phyloP scores from a whole-genome alignment of 2,797 vertebrate species.

The Oreochromis mossambicus region DNA sequence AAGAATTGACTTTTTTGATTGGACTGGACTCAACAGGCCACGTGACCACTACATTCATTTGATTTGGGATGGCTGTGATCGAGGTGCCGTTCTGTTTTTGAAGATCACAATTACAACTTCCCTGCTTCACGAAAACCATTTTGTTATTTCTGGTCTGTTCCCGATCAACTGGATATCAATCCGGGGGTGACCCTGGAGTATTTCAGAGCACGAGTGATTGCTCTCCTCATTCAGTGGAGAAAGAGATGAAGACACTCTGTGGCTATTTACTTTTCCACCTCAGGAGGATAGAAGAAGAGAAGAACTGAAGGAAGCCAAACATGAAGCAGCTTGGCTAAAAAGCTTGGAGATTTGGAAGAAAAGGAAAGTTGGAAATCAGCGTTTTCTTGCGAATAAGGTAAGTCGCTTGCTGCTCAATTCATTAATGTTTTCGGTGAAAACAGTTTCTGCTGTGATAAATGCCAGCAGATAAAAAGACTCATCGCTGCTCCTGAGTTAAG shows the following conservation, averaged over 20 bases:
- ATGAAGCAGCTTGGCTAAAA: constrained; percentile 65
- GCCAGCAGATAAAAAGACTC: neutral
- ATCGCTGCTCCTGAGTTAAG: neutral
- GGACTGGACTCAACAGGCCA: constrained; percentile 22
- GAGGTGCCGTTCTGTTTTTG: constrained; percentile 3
- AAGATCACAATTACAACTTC: constrained; percentile 18
- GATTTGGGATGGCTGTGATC: constrained; percentile 17
- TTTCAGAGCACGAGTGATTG: constrained; percentile 7
- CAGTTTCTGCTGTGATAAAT: neutral
- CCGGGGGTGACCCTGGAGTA: constrained; percentile 1
- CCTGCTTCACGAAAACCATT: neutral
- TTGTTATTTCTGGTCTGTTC: constrained; percentile 11
- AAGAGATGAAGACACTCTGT: constrained; percentile 53
- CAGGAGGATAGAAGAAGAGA: constrained; percentile 46
- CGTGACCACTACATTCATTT: constrained; percentile 2
- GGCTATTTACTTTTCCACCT: constrained; percentile 47
- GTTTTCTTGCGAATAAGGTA: constrained; percentile 40
- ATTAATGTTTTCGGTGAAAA: neutral
- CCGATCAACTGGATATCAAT: constrained; percentile 25
- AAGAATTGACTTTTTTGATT: constrained; percentile 36
- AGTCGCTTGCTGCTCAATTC: neutral
- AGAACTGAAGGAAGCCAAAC: constrained; percentile 22
- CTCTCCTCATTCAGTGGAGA: constrained; percentile 14
- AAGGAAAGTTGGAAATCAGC: constrained; percentile 17
- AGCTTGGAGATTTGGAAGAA: neutral